These are phyloP conservation scores for Cheumatopsyche charites DNA, from an alignment of 1,140 invertebrate genomes.

Conservation along the genomic window DNA sequence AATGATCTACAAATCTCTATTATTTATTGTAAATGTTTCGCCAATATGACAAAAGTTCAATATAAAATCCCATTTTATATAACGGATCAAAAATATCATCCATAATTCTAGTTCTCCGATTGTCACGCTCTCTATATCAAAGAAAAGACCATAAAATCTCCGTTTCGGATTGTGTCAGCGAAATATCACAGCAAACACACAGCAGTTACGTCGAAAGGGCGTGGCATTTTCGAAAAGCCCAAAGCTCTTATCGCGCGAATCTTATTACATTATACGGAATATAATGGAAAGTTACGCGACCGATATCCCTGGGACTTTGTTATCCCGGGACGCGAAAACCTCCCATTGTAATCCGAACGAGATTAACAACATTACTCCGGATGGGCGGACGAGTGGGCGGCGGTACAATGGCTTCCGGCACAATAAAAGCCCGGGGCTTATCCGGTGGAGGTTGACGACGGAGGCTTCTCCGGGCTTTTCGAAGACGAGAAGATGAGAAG, in stretches of 20 bases:
- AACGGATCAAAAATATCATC: too few species aligned
- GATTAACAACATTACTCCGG: conserved; percentile 41
- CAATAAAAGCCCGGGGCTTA: conserved; percentile 41
- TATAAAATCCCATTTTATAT: too few species aligned
- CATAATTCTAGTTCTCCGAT: too few species aligned
- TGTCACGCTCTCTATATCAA: too few species aligned
- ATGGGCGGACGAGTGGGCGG: neutral
- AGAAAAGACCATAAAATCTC: too few species aligned
- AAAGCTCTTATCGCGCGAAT: conserved; percentile 23
- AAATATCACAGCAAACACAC: neutral
- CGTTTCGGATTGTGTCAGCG: too few species aligned
- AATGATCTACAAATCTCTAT: too few species aligned
- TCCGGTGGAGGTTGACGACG: conserved; percentile 34
- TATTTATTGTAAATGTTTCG: too few species aligned
- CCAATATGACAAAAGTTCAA: too few species aligned
- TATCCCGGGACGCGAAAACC: conserved; percentile 3
- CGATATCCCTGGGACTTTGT: conserved; percentile 33
- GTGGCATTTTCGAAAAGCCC: neutral
- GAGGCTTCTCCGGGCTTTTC: neutral
- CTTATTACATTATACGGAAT: neutral
- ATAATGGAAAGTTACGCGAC: conserved; percentile 28
- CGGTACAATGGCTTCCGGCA: conserved; percentile 26
- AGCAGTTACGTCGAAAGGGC: neutral
- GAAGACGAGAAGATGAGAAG: neutral
- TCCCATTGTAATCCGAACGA: conserved; percentile 40